Percentiles rank a stretch among this genome's conserved stretches.
These are phyloP conservation scores for Parauchenoglanis ngamensis DNA, from an alignment of 2,797 vertebrate species.

Conservation along the genomic window DNA sequence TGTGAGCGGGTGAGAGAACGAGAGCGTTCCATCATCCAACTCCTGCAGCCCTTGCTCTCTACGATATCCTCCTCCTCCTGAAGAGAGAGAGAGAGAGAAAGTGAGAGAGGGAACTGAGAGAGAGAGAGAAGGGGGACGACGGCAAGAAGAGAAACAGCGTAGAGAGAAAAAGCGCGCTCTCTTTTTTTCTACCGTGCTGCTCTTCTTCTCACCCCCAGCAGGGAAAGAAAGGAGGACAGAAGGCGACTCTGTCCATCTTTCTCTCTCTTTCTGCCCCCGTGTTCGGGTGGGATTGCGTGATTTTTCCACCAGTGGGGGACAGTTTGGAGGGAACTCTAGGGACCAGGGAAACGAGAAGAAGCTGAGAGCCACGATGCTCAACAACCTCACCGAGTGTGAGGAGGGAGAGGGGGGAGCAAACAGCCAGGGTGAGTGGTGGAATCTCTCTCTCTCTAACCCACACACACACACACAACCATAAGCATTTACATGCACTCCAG, in stretches of 20 bases:
- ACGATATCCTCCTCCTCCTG: slow-evolving; percentile 73
- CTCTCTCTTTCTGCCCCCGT: slow-evolving; percentile 31
- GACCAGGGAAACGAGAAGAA: slow-evolving; percentile 62
- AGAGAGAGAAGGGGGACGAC: slow-evolving; percentile 15
- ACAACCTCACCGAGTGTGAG: slow-evolving; percentile 97
- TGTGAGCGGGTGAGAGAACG: slow-evolving; percentile 8
- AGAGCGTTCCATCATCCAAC: slow-evolving; percentile 61
- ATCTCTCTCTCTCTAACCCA: slow-evolving; percentile 60
- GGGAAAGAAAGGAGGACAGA: slow-evolving; percentile 36
- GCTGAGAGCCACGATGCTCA: slow-evolving; percentile 85
- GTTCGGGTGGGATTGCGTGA: slow-evolving; percentile 6
- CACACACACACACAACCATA: slow-evolving; percentile 7
- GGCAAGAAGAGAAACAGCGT: slow-evolving; percentile 41
- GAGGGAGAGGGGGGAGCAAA: slow-evolving; percentile 92
- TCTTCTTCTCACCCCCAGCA: slow-evolving; percentile 32
- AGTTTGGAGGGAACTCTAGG: slow-evolving; percentile 40
- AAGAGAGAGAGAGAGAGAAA: slow-evolving; percentile 44
- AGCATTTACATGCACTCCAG: slow-evolving; percentile 26
- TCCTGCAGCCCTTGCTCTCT: slow-evolving; percentile 69
- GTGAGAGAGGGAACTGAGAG: slow-evolving; percentile 39
- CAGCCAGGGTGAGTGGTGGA: slow-evolving; percentile 88
- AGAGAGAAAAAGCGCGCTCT: slow-evolving; percentile 30
- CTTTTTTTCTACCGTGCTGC: slow-evolving; percentile 25
- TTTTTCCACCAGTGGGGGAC: slow-evolving; percentile 34
- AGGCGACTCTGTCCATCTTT: slow-evolving; percentile 38